phyloP scores from a whole-genome alignment of 2,797 vertebrate species.

The Sebastes nivosus region DNA sequence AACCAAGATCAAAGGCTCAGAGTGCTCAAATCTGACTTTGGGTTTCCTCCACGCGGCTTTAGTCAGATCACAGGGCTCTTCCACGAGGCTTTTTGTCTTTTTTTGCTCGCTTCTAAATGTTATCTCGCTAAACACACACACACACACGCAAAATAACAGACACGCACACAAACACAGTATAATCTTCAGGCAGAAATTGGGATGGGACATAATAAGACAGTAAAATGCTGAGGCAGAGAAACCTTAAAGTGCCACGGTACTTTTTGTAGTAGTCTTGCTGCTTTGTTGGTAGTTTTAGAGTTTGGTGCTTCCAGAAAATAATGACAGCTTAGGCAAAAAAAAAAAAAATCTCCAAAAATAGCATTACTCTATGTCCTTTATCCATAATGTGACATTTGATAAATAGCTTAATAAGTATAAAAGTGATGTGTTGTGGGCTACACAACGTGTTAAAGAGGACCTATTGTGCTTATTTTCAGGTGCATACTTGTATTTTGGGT shows the following conservation, averaged over 20 bases:
- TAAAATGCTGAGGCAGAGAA: constrained; percentile 46
- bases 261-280: neutral
- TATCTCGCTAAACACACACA: constrained; percentile 49
- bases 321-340: neutral
- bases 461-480: too few relatives aligned
- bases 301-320: neutral
- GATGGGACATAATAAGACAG: constrained; percentile 36
- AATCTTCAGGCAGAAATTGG: constrained; percentile 46
- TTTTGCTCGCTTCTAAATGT: constrained; percentile 24
- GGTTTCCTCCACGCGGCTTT: constrained; percentile 46
- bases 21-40: constrained; percentile 35
- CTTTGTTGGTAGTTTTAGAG: constrained; percentile 13
- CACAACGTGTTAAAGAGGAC: neutral
- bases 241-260: constrained; percentile 5
- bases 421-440: neutral
- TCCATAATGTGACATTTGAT: neutral
- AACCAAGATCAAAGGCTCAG: constrained; percentile 36
- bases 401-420: neutral
- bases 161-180: neutral
- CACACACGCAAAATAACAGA: constrained; percentile 4
- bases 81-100: constrained; percentile 48
- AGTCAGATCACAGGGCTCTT: constrained; percentile 42
- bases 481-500: too few relatives aligned
- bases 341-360: neutral
- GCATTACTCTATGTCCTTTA: neutral